Conservation (phyloP, 2,113 vertebrate species). For the Tachycineta bicolor region DNA sequence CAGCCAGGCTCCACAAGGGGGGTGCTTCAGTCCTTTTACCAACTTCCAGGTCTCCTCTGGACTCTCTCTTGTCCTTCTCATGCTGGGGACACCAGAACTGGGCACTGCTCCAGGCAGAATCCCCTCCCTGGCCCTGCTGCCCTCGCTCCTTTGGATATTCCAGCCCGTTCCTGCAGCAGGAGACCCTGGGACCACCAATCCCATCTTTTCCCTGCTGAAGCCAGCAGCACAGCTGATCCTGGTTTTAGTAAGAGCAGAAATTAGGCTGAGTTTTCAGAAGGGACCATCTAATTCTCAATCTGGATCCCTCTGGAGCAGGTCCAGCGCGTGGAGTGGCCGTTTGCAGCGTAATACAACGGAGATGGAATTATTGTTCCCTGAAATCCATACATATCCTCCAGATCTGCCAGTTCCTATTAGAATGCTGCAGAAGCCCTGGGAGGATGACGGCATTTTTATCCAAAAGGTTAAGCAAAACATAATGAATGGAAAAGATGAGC, state of each 20-base stretch:
- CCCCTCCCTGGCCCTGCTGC: not conserved
- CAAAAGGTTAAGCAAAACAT: slow-evolving; percentile 21
- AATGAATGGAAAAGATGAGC: not conserved
- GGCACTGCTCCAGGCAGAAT: not conserved
- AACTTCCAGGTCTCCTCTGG: not conserved
- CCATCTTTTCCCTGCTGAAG: not conserved
- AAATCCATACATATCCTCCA: not conserved
- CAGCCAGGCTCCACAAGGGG: not conserved
- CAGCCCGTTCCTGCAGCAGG: not conserved
- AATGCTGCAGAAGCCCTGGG: not conserved
- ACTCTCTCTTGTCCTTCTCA: not conserved
- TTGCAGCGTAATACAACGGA: not conserved
- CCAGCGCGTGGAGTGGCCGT: not conserved
- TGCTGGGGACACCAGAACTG: not conserved
- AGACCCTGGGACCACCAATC: not conserved
- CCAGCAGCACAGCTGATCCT: not conserved
- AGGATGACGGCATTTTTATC: not conserved
- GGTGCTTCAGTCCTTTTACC: not conserved
- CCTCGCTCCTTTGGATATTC: not conserved
- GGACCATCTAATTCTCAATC: not conserved
- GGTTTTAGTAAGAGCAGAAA: not conserved
- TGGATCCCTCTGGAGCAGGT: not conserved
- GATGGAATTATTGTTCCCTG: not conserved
- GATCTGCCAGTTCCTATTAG: not conserved
- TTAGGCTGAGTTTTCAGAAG: not conserved